Conservation (phyloP, 2,113 vertebrate species). For the Hemichromis elongatus region DNA sequence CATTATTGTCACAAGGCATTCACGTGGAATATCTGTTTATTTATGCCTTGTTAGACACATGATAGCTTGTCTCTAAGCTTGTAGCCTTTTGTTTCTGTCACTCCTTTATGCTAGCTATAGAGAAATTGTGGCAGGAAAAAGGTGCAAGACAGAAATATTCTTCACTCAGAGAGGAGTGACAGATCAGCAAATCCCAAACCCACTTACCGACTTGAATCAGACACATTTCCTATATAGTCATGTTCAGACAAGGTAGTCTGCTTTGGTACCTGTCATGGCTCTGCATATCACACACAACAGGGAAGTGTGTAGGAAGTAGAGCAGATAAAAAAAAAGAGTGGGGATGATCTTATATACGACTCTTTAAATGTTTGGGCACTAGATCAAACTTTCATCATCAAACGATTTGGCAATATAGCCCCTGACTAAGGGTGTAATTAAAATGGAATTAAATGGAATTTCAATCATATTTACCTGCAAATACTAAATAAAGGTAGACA, state of each 20-base stretch:
- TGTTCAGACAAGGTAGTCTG: conserved; percentile 42
- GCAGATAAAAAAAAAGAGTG: neutral
- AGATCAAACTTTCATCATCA: neutral
- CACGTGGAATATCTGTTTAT: neutral
- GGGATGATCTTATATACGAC: neutral
- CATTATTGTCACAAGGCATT: neutral
- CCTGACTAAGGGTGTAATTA: neutral
- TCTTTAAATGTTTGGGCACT: neutral
- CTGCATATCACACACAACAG: conserved; percentile 30
- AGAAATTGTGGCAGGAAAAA: neutral
- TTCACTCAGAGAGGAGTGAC: conserved; percentile 24
- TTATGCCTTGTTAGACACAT: neutral
- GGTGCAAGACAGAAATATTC: conserved; percentile 15
- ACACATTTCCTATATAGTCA: conserved; percentile 28
- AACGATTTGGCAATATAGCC: neutral
- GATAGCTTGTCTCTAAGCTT: neutral
- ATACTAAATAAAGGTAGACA: neutral
- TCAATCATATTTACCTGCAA: neutral
- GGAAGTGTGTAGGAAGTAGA: neutral
- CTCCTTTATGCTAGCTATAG: neutral
- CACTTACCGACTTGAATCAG: conserved; percentile 41
- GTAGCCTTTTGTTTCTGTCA: neutral
- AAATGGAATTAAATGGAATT: neutral
- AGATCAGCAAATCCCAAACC: conserved; percentile 37
- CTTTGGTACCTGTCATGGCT: conserved; percentile 52